Percentiles rank a stretch among this genome's conserved stretches.
Evolutionary conservation across 2,113 vertebrate genomes (phyloP).

Genomic region (Pluvialis apricaria): DNA sequence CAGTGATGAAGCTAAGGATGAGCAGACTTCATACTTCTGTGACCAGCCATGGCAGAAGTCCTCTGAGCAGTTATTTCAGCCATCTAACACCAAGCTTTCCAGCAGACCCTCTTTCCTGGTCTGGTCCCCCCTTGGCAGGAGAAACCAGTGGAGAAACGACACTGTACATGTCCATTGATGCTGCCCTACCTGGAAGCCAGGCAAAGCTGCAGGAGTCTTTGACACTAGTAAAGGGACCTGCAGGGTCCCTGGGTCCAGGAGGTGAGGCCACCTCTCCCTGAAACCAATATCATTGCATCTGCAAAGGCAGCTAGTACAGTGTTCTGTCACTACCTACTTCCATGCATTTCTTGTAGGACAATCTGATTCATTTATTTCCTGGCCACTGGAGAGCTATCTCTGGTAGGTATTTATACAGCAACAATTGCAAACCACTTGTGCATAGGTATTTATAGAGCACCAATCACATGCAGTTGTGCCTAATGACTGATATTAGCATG

Average conservation of each 20-base stretch:
- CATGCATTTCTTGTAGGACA: background rate
- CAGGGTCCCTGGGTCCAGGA: background rate
- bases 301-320: background rate
- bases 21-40: background rate
- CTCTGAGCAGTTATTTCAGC: background rate
- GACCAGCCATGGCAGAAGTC: background rate
- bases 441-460: slow-evolving; percentile 12
- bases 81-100: background rate
- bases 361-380: background rate
- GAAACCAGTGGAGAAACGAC: background rate
- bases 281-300: background rate
- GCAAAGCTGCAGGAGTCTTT: background rate
- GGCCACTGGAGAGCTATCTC: background rate
- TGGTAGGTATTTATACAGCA: background rate
- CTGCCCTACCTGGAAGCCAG: background rate
- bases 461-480: background rate
- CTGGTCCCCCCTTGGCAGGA: background rate
- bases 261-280: background rate
- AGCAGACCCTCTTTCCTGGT: background rate
- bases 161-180: background rate
- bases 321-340: background rate
- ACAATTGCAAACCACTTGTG: background rate
- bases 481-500: slow-evolving; percentile 41
- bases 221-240: background rate
- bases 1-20: background rate